Evolutionary conservation across 2,888 invertebrate genomes (phyloP).

Genomic region (Caenorhabditis macrosperma): DNA sequence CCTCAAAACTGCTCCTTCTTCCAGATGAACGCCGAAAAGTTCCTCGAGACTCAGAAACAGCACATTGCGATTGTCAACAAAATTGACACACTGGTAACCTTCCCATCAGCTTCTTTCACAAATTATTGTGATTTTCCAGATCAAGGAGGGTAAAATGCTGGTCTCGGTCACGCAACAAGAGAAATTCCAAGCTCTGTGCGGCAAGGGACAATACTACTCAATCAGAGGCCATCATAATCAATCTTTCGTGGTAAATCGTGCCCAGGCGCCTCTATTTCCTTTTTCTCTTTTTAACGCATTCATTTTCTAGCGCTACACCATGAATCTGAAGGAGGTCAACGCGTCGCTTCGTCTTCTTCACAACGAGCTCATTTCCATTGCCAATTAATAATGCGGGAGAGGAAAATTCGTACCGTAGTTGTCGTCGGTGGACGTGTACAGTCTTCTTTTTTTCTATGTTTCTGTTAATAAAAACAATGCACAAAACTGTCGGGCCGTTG

Average conservation of each 20-base stretch:
- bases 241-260: slow-evolving; percentile 29
- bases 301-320: slow-evolving; percentile 39
- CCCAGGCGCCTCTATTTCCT: background rate
- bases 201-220: slow-evolving; percentile 22
- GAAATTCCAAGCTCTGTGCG: slow-evolving; percentile 11
- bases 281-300: background rate
- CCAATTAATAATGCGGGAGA: background rate
- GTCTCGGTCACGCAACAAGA: background rate
- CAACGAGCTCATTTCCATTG: background rate
- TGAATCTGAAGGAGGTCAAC: slow-evolving; percentile 25
- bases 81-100: background rate
- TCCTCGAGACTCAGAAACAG: slow-evolving; percentile 6
- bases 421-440: background rate
- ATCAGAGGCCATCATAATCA: slow-evolving; percentile 20
- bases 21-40: slow-evolving; percentile 45
- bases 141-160: background rate
- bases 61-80: background rate
- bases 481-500: background rate
- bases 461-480: background rate
- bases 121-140: background rate
- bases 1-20: background rate
- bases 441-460: background rate
- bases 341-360: slow-evolving; percentile 11
- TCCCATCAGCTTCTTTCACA: too few relatives aligned
- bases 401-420: background rate